A percentile compares a stretch with the other conserved stretches of the same genome.
Evolutionary conservation across 2,113 vertebrate genomes (phyloP).

Genomic region (Campylomormyrus tamandua): DNA sequence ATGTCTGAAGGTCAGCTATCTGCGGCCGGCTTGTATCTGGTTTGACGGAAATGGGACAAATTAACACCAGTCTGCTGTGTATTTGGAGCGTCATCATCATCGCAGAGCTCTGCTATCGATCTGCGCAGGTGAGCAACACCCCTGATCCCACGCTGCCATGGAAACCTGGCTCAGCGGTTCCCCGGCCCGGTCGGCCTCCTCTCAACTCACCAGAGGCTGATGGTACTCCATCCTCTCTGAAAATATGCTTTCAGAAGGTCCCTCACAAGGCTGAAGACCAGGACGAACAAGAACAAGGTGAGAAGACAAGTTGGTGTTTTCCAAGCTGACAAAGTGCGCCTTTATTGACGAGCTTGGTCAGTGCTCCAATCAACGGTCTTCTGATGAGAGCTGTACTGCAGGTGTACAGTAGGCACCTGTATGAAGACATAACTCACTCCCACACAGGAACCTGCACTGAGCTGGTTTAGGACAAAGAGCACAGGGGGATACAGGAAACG

Average conservation of each 20-base stretch:
- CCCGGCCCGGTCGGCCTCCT: not conserved
- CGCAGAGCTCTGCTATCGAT: constrained; percentile 34
- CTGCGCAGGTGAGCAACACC: constrained; percentile 22
- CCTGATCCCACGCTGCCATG: constrained; percentile 30
- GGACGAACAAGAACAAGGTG: not conserved
- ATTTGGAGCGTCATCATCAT: constrained; percentile 33
- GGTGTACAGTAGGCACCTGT: not conserved
- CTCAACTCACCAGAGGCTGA: not conserved
- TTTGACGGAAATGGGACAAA: constrained; percentile 27
- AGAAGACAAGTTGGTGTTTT: not conserved
- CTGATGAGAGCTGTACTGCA: not conserved
- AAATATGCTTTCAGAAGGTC: not conserved
- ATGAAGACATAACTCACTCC: not conserved
- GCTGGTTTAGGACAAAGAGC: not conserved
- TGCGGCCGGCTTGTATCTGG: constrained; percentile 33
- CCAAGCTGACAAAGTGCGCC: not conserved
- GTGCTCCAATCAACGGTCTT: not conserved
- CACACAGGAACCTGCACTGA: not conserved
- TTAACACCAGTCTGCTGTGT: constrained; percentile 22
- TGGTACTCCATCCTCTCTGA: not conserved
- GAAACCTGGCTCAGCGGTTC: constrained; percentile 25
- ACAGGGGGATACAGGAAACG: not conserved
- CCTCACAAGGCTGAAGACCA: not conserved
- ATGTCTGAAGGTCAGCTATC: constrained; percentile 25
- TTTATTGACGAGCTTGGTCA: not conserved